Conservation (phyloP, 2,797 vertebrate species). For the Salmo trutta region DNA sequence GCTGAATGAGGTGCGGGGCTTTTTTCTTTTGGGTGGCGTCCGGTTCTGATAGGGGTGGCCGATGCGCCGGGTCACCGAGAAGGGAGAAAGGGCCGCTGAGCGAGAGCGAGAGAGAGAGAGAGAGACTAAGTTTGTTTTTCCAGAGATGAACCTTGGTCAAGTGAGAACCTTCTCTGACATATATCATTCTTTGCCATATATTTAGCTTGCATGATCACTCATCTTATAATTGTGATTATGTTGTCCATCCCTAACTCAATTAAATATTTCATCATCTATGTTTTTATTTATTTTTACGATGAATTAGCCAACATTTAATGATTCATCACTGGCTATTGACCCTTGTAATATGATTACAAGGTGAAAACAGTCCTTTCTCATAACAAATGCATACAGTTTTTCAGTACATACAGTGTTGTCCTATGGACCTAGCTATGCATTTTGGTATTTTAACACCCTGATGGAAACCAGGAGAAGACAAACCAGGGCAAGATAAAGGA, state of each 20-base stretch:
- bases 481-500: background rate
- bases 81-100: conserved; percentile 88
- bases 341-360: background rate
- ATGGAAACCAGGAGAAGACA: background rate
- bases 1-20: conserved; percentile 92
- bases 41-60: conserved; percentile 98
- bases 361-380: background rate
- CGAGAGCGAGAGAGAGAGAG: background rate
- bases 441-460: background rate
- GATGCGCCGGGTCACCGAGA: conserved; percentile 89
- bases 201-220: background rate
- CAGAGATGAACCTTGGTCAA: background rate
- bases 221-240: background rate
- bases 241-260: background rate
- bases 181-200: background rate
- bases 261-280: background rate
- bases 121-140: background rate
- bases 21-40: conserved; percentile 94
- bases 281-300: background rate
- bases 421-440: background rate
- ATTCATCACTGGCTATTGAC: background rate
- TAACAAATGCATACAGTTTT: background rate
- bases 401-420: background rate
- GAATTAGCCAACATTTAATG: background rate
- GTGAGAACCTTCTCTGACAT: background rate